Base-by-base conservation (phyloP, 2,797 vertebrate species). In the Peromyscus nudipes region DNA sequence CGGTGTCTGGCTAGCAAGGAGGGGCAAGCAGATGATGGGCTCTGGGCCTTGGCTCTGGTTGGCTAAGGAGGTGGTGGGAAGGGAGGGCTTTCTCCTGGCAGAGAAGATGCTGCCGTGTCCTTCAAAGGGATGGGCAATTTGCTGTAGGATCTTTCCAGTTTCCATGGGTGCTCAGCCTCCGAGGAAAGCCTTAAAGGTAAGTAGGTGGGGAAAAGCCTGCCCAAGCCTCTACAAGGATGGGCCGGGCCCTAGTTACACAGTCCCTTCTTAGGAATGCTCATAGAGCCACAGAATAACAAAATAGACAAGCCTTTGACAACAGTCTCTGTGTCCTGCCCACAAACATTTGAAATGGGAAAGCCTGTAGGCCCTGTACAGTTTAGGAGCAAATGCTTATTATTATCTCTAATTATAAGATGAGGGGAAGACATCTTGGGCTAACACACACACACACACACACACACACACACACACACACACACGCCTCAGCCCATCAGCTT, bases 41-140 rank as follows among this genome's bases (percentile, higher is more conserved):
- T 34, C 23, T 17, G n/a, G 43, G 52, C 21, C 60, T 40, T 85
- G 83, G 40, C 21, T 43, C 40, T 23, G 79, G 46, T 52, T 27
- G 40, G 86, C 37, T 1, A 52, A 79, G 71, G 34, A 60, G 52
- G 37, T 27, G 0, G 37, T 55, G 4, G 7, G 57, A 7, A 84
- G 40, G 89, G 57, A 49, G 37, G 23, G 17, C 34, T 60, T 34
- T 83, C 67, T 67, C 60, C 60, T 52, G 6, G 80, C 31, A 12
- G 8, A 49, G 46, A 10, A 1, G 16, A 0, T 0, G 4, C 6
- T 9, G 5, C 37, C 11, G 14, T 11, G 0, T 46, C 57, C 75
- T 29, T 37, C 31, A 40, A 7, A n/a, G 84, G n/a, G 12, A 29
- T 4, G 34, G 13, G 55, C 13, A 13, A 6, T 55, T 8, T 40